Evolutionary conservation across 2,797 vertebrate species (phyloP).

Genomic region (Tachyglossus aculeatus): DNA sequence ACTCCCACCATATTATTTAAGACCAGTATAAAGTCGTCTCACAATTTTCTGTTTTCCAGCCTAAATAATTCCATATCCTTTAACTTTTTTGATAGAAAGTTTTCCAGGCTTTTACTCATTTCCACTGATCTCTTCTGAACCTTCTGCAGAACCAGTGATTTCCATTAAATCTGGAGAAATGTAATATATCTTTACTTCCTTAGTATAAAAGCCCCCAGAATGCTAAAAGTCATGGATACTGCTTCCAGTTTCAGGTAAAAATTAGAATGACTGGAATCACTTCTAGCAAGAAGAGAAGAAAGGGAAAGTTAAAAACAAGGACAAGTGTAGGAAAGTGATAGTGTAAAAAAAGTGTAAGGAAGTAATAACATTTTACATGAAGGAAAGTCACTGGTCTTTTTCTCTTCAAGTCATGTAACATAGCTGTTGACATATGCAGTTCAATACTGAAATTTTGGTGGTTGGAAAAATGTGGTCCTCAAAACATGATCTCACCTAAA

Average conservation of each 20-base stretch:
- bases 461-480: not conserved
- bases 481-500: not conserved
- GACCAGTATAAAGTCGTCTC: conserved; percentile 6
- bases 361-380: not conserved
- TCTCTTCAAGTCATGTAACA: not conserved
- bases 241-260: too few relatives aligned
- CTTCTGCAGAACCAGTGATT: not conserved
- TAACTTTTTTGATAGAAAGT: conserved; percentile 17
- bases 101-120: not conserved
- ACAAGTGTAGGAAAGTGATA: not conserved
- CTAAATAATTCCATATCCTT: conserved; percentile 14
- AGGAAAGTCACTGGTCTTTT: not conserved
- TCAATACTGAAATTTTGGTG: too few relatives aligned
- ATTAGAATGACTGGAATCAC: too few relatives aligned
- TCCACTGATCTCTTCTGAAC: conserved; percentile 2
- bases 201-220: too few relatives aligned
- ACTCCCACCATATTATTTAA: not conserved
- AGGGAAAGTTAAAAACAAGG: not conserved
- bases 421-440: not conserved
- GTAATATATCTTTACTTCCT: too few relatives aligned
- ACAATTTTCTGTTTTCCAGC: conserved; percentile 2
- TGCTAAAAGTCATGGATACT: too few relatives aligned
- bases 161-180: conserved; percentile 15
- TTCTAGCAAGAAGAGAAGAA: not conserved
- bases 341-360: not conserved